phyloP scores from a whole-genome alignment of 2,888 invertebrate species.

The Mamestra brassicae region DNA sequence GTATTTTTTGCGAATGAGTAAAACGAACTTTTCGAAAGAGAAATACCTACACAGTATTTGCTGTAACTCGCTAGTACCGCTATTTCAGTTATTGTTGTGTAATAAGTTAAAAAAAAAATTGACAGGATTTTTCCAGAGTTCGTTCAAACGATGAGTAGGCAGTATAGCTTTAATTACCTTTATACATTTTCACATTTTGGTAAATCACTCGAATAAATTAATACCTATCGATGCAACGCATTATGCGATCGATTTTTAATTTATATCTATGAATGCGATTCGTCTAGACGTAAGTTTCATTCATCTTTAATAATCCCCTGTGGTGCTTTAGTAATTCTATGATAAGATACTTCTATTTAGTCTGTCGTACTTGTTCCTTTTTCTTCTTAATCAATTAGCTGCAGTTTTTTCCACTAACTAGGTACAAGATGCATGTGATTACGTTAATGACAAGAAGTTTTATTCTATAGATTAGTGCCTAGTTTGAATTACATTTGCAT shows the following conservation, averaged over 20 bases:
- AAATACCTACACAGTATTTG: neutral
- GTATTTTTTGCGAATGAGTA: constrained; percentile 18
- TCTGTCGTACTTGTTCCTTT: neutral
- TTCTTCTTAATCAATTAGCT: neutral
- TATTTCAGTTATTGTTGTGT: constrained; percentile 1
- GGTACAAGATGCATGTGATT: neutral
- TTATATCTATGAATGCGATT: constrained; percentile 18
- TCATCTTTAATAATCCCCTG: constrained; percentile 23
- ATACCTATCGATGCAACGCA: constrained; percentile 9
- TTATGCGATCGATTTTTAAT: constrained; percentile 28
- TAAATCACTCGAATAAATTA: constrained; percentile 28
- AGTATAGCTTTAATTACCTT: neutral
- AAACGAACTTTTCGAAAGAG: neutral
- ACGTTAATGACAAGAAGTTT: neutral
- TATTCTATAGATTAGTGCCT: neutral
- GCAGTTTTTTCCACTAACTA: neutral
- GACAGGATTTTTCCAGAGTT: neutral
- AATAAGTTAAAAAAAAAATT: neutral
- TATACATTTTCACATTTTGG: neutral
- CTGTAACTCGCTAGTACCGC: neutral
- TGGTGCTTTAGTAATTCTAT: neutral
- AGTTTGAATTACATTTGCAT: neutral
- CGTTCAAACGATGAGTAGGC: neutral
- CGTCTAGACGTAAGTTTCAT: constrained; percentile 40
- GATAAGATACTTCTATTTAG: neutral